Base-by-base conservation (phyloP, 2,113 vertebrate species). In the Lophius piscatorius region DNA sequence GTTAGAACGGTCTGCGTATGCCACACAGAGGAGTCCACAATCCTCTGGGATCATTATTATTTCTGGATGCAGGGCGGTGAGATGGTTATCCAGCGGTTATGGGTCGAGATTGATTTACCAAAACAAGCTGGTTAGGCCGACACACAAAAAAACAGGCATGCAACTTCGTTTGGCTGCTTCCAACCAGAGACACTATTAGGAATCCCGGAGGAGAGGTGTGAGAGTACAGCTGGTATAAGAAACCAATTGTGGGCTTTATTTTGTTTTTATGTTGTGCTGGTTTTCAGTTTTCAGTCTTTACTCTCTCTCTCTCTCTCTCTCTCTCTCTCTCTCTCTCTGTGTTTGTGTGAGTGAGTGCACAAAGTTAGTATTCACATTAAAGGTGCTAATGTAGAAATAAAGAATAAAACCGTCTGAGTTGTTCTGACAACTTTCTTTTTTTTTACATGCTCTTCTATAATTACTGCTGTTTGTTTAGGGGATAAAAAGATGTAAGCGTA, bases 301-400 rank as follows among this genome's bases (percentile, higher is more conserved):
- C 42, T 55, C 9, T 22, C 4, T 36, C 8, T 38, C 21, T 31
- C 17, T 28, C 13, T 51, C 39, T 56, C 2, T 63, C 6, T 46
- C 4, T 44, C 18, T 44, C 31, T 33, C 20, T 23, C 23, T 20
- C 12, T 50, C 42, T 51, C 5, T 35, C 24, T 7, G n/a, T 54
- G 21, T 64, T 14, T 52, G 22, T 44, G 42, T 22, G n/a, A n/a
- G n/a, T n/a, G n/a, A n/a, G n/a, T n/a, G n/a, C n/a, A 69, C 39
- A 38, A 55, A 48, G 42, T 85, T 52, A 64, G 24, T 82, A 68
- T 76, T 80, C 47, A 61, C 70, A 76, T 60, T 75, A 77, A 86
- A 72, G 85, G 88, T 90, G 87, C 84, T 90, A 83, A 78, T 54
- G 8, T 41, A 56, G 14, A 68, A 52, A 74, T 64, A 64, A 63